Percentiles rank a stretch among this genome's conserved stretches.
Evolutionary conservation across 1,140 invertebrate genomes (phyloP).

Genomic region (Brachionus paranguensis): DNA sequence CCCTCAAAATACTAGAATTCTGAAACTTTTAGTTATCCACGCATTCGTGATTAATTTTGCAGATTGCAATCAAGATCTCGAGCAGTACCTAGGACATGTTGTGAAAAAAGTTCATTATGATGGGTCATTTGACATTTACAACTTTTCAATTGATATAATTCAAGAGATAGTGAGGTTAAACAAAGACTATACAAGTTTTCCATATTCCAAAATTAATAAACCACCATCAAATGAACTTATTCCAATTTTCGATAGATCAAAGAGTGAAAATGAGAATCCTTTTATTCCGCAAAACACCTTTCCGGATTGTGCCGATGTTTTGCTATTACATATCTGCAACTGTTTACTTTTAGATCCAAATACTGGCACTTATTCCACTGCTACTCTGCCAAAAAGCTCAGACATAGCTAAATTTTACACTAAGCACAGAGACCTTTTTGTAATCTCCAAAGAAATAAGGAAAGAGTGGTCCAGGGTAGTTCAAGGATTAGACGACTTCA

Average conservation of each 20-base stretch:
- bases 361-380: background rate
- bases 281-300: background rate
- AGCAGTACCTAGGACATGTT: background rate
- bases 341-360: slow-evolving; percentile 27
- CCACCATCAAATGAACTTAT: slow-evolving; percentile 24
- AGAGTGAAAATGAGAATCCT: background rate
- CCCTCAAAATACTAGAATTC: background rate
- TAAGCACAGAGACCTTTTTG: background rate
- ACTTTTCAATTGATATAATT: background rate
- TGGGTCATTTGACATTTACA: slow-evolving; percentile 9
- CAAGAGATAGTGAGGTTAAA: background rate
- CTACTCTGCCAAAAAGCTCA: background rate
- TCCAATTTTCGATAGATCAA: slow-evolving; percentile 32
- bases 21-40: background rate
- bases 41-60: background rate
- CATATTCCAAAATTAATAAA: background rate
- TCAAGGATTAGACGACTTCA: slow-evolving; percentile 11
- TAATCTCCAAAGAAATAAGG: background rate
- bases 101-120: background rate
- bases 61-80: background rate
- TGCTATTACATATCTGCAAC: slow-evolving; percentile 33
- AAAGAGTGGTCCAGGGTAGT: slow-evolving; percentile 36
- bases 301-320: slow-evolving; percentile 36
- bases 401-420: background rate
- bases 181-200: background rate